These are phyloP conservation scores for Kryphioiulus occultus DNA, from an alignment of 2,888 invertebrate genomes.

Conservation along the genomic window DNA sequence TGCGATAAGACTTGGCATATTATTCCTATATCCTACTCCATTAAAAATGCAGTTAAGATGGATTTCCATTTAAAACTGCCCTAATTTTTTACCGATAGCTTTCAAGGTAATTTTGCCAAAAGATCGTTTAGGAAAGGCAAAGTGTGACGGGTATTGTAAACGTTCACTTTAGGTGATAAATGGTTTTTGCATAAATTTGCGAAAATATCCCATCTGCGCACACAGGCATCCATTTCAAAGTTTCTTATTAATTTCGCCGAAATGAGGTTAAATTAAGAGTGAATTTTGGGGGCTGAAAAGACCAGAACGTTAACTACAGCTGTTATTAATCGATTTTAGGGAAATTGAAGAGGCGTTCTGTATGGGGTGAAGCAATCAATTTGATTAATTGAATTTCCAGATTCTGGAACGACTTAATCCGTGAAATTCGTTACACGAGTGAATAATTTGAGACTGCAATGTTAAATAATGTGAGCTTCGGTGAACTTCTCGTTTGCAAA, in stretches of 20 bases:
- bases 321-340: conserved; percentile 29
- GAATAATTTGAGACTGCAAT: neutral
- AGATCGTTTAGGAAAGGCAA: neutral
- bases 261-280: neutral
- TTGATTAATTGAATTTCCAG: neutral
- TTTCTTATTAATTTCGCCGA: neutral
- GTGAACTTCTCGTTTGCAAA: neutral
- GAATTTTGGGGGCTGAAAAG: neutral
- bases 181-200: conserved; percentile 19
- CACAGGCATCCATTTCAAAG: neutral
- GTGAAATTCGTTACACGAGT: neutral
- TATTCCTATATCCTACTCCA: too few species aligned
- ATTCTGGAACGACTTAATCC: neutral
- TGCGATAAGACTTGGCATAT: too few species aligned
- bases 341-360: neutral
- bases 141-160: neutral
- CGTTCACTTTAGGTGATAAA: neutral
- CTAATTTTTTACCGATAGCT: neutral
- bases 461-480: neutral
- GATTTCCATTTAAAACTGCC: neutral
- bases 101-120: neutral
- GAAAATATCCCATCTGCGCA: conserved; percentile 6
- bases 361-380: neutral
- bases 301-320: neutral
- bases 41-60: neutral